A percentile compares a stretch with the other conserved stretches of the same genome.
These are phyloP conservation scores for Hirtodrosophila trivittata DNA, from an alignment of 2,888 invertebrate species.

Conservation along the genomic window DNA sequence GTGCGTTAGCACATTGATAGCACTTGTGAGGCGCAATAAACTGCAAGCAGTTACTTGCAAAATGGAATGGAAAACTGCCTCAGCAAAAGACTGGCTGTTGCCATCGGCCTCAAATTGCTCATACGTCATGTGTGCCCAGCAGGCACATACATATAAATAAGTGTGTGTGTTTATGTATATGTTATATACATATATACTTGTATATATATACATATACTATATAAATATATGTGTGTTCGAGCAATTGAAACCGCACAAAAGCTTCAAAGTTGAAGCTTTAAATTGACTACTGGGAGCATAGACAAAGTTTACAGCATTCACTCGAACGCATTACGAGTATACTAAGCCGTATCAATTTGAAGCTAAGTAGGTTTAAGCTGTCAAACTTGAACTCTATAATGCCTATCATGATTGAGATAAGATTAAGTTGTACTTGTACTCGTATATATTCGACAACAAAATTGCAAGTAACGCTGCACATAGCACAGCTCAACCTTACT, in stretches of 20 bases:
- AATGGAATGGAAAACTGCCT: conserved; percentile 50
- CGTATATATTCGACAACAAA: too few species aligned
- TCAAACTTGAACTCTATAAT: conserved; percentile 40
- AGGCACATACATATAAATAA: conserved; percentile 11
- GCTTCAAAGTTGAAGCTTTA: conserved; percentile 50
- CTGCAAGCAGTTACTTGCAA: conserved; percentile 73
- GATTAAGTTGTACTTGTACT: not conserved
- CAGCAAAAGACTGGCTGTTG: conserved; percentile 27
- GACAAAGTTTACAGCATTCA: conserved; percentile 49
- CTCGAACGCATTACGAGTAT: conserved; percentile 15
- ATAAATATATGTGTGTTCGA: not conserved
- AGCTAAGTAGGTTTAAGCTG: conserved; percentile 53
- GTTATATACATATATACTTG: conserved; percentile 4
- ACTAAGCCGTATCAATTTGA: conserved; percentile 49
- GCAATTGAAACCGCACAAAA: conserved; percentile 16
- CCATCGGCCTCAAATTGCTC: conserved; percentile 49
- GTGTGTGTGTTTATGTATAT: conserved; percentile 6
- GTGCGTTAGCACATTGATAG: conserved; percentile 68
- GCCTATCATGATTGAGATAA: conserved; percentile 9
- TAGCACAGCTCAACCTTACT: too few species aligned
- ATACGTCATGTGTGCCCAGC: conserved; percentile 58
- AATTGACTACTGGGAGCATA: conserved; percentile 40
- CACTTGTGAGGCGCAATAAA: conserved; percentile 78
- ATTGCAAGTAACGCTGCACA: not conserved
- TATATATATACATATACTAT: not conserved